Conservation (phyloP, 53 echinoderm and acorn worm species). For the Stichopus horrens region DNA sequence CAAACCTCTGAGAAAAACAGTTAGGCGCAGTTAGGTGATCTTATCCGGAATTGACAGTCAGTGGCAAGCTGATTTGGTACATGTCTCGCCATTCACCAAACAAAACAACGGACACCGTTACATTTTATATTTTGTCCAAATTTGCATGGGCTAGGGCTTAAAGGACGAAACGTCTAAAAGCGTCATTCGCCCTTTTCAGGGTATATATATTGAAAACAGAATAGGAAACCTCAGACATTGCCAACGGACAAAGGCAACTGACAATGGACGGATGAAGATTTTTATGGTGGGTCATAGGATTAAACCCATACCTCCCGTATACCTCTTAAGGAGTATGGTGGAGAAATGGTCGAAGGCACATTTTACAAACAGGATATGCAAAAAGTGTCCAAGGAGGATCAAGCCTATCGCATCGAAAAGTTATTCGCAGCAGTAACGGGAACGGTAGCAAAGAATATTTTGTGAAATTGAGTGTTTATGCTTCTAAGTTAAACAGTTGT, state of each 20-base stretch:
- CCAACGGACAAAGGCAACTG: constrained; percentile 25
- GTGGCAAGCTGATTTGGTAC: neutral
- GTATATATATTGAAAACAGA: neutral
- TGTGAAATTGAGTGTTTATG: neutral
- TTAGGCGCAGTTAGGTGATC: constrained; percentile 6
- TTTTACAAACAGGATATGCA: constrained; percentile 49
- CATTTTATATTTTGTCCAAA: constrained; percentile 21
- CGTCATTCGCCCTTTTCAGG: constrained; percentile 11
- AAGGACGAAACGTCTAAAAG: neutral
- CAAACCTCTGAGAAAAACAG: too few relatives aligned
- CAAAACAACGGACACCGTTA: constrained; percentile 26
- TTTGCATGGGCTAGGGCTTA: too few relatives aligned
- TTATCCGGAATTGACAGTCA: neutral
- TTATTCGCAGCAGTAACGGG: neutral
- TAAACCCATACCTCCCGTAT: constrained; percentile 1
- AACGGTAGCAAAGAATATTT: neutral
- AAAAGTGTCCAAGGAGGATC: neutral
- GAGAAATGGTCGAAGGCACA: constrained; percentile 9
- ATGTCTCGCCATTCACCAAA: constrained; percentile 1
- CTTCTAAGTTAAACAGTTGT: constrained; percentile 17
- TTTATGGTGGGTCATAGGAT: constrained; percentile 22
- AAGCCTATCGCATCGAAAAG: neutral
- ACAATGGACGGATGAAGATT: constrained; percentile 52
- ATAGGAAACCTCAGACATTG: neutral
- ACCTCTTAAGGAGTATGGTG: constrained; percentile 30